These are phyloP conservation scores for Scomberomorus guttatus DNA, from an alignment of 2,797 vertebrate genomes.

Conservation along the genomic window DNA sequence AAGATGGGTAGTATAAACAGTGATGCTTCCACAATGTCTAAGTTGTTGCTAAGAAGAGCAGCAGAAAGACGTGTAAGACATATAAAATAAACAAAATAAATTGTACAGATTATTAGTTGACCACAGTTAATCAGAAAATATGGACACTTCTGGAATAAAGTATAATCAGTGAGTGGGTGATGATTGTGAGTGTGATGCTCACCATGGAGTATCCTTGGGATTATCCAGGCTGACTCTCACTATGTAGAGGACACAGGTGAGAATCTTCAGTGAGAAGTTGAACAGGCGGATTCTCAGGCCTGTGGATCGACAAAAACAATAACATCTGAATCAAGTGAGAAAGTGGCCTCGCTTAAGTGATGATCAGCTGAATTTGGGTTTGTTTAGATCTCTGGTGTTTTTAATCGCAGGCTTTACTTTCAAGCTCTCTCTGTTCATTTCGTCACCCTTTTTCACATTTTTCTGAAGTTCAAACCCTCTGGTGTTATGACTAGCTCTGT, in stretches of 20 bases:
- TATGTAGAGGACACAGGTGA: conserved; percentile 89
- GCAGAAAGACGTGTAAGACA: too few relatives aligned
- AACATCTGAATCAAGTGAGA: background rate
- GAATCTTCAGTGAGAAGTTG: conserved; percentile 89
- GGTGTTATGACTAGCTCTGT: background rate
- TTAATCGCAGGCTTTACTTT: background rate
- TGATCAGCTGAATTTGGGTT: background rate
- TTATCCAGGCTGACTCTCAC: conserved; percentile 86
- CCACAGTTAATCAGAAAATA: background rate
- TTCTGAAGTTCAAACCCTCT: background rate
- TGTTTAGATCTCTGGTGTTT: background rate
- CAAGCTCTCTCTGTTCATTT: background rate
- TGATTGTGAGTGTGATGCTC: conserved; percentile 28
- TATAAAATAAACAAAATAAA: background rate
- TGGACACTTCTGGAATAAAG: background rate
- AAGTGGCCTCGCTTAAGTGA: background rate
- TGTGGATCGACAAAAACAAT: conserved; percentile 54
- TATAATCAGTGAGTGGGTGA: too few relatives aligned
- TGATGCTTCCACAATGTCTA: too few relatives aligned
- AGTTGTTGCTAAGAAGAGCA: too few relatives aligned
- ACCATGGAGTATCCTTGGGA: conserved; percentile 64
- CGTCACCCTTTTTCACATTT: background rate
- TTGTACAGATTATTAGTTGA: background rate
- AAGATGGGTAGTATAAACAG: background rate
- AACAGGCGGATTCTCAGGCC: conserved; percentile 90